phyloP scores from a whole-genome alignment of 2,888 invertebrate species.

The Diabrotica balteata region DNA sequence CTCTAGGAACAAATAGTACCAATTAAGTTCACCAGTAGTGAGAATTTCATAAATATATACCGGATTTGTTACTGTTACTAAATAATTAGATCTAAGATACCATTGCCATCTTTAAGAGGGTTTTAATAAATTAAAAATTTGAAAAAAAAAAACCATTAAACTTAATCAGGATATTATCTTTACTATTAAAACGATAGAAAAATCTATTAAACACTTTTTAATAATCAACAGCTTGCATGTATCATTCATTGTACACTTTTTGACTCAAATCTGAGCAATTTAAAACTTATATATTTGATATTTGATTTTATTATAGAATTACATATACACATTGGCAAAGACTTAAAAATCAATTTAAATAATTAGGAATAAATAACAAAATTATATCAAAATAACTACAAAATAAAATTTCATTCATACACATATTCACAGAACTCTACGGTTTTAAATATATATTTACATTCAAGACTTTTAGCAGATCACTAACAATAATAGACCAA shows the following conservation, averaged over 20 bases:
- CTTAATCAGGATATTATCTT: too few species aligned
- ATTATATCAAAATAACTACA: conserved; percentile 41
- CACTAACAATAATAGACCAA: conserved; percentile 33
- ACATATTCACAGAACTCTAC: conserved; percentile 42
- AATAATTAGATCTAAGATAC: too few species aligned
- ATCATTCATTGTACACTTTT: conserved; percentile 19
- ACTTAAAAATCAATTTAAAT: conserved; percentile 31
- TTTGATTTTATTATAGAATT: conserved; percentile 35
- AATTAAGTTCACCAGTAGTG: too few species aligned
- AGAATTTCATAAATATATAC: too few species aligned
- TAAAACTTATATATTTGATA: conserved; percentile 33
- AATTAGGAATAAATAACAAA: conserved; percentile 41
- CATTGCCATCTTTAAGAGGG: too few species aligned
- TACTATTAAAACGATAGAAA: neutral
- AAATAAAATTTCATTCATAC: conserved; percentile 41
- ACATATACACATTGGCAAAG: conserved; percentile 25
- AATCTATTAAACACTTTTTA: conserved; percentile 19
- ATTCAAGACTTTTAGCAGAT: conserved; percentile 41
- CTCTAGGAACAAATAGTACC: too few species aligned
- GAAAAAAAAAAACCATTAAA: too few species aligned
- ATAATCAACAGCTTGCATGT: conserved; percentile 33
- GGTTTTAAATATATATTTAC: conserved; percentile 21
- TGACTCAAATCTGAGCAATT: conserved; percentile 22
- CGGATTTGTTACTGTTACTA: too few species aligned
- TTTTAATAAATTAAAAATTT: too few species aligned